Evolutionary conservation across 2,888 invertebrate species (phyloP).

Genomic region (Nowickia ferox): DNA sequence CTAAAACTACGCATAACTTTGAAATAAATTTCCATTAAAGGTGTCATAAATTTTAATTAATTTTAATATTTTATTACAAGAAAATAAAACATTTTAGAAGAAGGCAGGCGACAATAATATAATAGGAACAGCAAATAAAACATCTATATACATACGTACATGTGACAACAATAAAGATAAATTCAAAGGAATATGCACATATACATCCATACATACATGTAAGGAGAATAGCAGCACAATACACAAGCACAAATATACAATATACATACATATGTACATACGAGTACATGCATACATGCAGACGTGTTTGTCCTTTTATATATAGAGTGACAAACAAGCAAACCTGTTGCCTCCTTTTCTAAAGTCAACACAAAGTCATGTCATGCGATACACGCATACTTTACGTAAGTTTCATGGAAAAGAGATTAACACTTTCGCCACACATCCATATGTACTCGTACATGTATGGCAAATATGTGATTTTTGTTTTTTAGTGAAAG

Average conservation of each 20-base stretch:
- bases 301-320: too few relatives aligned
- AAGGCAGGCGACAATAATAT: neutral
- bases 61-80: slow-evolving; percentile 75
- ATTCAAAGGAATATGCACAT: neutral
- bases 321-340: too few relatives aligned
- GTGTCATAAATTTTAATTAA: slow-evolving; percentile 81
- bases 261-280: too few relatives aligned
- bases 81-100: slow-evolving; percentile 19
- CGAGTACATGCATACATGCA: too few relatives aligned
- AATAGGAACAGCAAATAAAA: neutral
- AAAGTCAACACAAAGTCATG: neutral
- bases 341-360: neutral
- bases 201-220: too few relatives aligned
- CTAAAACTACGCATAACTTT: neutral
- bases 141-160: neutral
- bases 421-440: neutral
- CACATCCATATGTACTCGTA: too few relatives aligned
- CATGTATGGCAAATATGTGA: too few relatives aligned
- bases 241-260: too few relatives aligned
- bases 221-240: too few relatives aligned
- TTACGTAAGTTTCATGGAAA: neutral
- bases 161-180: neutral
- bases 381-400: neutral
- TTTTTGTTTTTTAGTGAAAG: too few relatives aligned
- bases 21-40: slow-evolving; percentile 72